Evolutionary conservation across 2,797 vertebrate species (phyloP), one percentile per base, ranked within the genome.

Genomic region (Telmatherina bonti): DNA sequence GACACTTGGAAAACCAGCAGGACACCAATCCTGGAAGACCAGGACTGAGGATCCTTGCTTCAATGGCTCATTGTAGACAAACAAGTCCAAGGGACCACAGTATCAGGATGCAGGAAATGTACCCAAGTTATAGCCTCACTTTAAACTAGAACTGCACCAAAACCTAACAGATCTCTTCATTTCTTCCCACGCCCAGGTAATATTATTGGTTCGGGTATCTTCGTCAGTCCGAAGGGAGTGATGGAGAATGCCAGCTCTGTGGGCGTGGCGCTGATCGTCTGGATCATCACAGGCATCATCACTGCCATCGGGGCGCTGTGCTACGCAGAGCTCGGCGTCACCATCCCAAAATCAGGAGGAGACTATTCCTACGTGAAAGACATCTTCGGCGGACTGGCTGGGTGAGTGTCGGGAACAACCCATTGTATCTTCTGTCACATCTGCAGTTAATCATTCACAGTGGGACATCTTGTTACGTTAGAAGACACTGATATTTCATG

Each of bases 351-450:
- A 79, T 97, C 96, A 0, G 97, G 97, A 6, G 97, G 97, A 7
- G 97, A 98, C 88, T 98, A 98, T 87, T 94, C 96, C 70, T 98
- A 97, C 7, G 97, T 98, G 61, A 98, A 98, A 83, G 97, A 97
- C 85, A 97, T 98, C 86, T 98, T 98, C 1, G 97, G 97, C 52
- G 97, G 97, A 27, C 90, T 98, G 75, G 96, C 97, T 1, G 97
- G 97, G 97, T 97, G 84, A 95, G 96, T n/a, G n/a, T 15, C 36
- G 55, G n/a, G n/a, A 20, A 24, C 31, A 22, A 36, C 24, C 0
- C 12, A 7, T 26, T 18, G 11, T 5, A 43, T 20, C 27, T 1
- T 27, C n/a, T 49, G 10, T 8, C 41, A 20, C 9, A 22, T 47
- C 11, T 47, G 45, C 43, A 45, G 41, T 15, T 38, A 38, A 43